Evolutionary conservation across 2,888 invertebrate genomes (phyloP).

Genomic region (Lepidonotus clava): DNA sequence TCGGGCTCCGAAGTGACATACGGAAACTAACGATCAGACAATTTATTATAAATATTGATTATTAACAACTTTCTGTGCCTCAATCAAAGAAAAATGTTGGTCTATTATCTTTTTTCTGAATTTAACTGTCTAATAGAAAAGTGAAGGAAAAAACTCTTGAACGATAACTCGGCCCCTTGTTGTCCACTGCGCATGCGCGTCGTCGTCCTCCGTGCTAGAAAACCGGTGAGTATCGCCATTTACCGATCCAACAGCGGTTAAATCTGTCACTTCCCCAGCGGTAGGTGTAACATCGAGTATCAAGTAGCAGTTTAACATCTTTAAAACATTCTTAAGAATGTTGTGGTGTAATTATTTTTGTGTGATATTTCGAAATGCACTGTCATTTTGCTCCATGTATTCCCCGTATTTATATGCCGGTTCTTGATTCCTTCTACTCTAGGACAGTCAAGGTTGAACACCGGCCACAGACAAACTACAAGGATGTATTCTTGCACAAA

Average conservation of each 20-base stretch:
- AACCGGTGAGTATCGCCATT: constrained; percentile 59
- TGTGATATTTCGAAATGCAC: background rate
- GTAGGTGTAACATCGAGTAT: constrained; percentile 26
- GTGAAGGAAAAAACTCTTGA: too few species aligned
- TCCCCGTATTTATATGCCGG: constrained; percentile 39
- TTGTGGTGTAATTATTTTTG: background rate
- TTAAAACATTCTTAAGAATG: background rate
- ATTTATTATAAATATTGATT: too few species aligned
- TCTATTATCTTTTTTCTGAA: too few species aligned
- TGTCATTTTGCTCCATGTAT: background rate
- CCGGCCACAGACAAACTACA: constrained; percentile 44
- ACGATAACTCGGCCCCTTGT: too few species aligned
- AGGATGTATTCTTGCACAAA: constrained; percentile 66
- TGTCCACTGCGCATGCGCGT: constrained; percentile 52
- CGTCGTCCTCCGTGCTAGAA: constrained; percentile 58
- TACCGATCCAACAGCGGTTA: background rate
- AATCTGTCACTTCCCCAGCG: constrained; percentile 37
- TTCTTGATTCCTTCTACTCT: constrained; percentile 41
- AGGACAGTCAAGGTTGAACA: constrained; percentile 61
- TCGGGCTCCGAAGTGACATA: background rate
- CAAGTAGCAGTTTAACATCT: background rate
- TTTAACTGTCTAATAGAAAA: too few species aligned
- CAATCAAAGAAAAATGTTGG: too few species aligned
- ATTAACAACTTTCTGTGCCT: too few species aligned
- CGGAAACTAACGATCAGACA: background rate